A percentile compares a stretch with the other conserved stretches of the same genome.
phyloP scores from a whole-genome alignment of 2,888 invertebrate species.

The Pristionchus arcanus region DNA sequence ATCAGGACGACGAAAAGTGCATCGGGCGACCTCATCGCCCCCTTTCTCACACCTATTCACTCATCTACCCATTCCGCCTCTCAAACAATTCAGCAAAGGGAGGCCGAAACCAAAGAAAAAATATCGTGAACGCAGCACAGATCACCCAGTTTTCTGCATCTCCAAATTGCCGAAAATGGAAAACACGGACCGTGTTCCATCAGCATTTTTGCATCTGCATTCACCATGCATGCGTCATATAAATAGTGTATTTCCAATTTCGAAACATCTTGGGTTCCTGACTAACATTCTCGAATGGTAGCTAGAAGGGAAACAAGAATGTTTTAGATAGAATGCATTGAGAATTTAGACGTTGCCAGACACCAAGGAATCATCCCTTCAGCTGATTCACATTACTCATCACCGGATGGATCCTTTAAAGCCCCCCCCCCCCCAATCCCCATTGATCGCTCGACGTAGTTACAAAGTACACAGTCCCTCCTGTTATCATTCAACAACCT shows the following conservation, averaged over 20 bases:
- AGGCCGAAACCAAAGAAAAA: neutral
- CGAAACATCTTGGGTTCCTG: no score
- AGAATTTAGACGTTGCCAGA: no score
- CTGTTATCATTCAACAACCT: constrained; percentile 31
- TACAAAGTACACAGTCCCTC: neutral
- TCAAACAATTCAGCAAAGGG: neutral
- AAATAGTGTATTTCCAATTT: no score
- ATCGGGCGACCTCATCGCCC: neutral
- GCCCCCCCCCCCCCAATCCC: neutral
- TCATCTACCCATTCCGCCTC: neutral
- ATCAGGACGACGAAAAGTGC: neutral
- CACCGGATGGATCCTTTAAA: neutral
- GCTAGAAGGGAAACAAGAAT: no score
- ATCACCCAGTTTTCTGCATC: neutral
- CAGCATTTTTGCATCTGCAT: neutral
- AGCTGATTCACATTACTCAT: neutral
- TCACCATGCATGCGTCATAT: no score
- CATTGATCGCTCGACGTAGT: neutral
- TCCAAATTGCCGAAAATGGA: neutral
- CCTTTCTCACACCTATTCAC: neutral
- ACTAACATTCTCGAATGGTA: no score
- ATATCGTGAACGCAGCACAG: neutral
- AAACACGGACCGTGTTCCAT: neutral
- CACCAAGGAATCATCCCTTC: neutral
- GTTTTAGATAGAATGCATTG: no score